Evolutionary conservation across 2,797 vertebrate species (phyloP), one percentile per base, ranked within the genome.

Genomic region (Sylvia borin): DNA sequence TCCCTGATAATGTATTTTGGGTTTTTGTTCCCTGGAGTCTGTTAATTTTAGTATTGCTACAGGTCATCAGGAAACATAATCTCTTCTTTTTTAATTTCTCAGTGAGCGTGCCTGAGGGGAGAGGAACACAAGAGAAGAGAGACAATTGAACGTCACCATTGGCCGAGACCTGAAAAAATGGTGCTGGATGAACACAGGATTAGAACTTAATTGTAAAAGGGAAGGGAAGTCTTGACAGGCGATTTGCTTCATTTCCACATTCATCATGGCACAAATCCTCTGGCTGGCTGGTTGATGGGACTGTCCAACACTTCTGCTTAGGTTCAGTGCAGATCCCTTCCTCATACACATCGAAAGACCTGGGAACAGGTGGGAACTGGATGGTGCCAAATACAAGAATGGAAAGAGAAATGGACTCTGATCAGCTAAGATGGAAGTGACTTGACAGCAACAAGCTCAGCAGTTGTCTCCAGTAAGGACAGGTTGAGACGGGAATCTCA

Each of bases 341-440:
- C 91, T 87, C 62, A 13, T 43, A 45, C 91, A 16, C 79, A 83
- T 64, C 36, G 60, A 65, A 80, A 95, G 73, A 95, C 65, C 94
- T 94, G 76, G 85, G 95, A 96, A 85, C 89, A 95, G 85, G 94
- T 93, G 81, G 95, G 87, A 94, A 50, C 82, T 92, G 85, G 89
- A 97, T 97, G 97, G 93, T 97, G 90, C 94, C 85, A 55, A 83
- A 92, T 88, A 91, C n/a, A 2, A 83, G 92, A 94, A 86, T 86
- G 92, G 74, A 92, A 94, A 90, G 95, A 97, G 96, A 91, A 79
- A 98, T 99, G 98, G 98, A 98, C 98, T 98, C 96, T 97, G 98
- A 98, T 31, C 86, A 97, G 96, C 97, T 97, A 98, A 97, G 93
- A 99, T 99, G 99, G 98, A 98, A 98, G 98, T 97, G 97, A 98